phyloP scores from a whole-genome alignment of 2,113 vertebrate species.

The Centropristis striata region DNA sequence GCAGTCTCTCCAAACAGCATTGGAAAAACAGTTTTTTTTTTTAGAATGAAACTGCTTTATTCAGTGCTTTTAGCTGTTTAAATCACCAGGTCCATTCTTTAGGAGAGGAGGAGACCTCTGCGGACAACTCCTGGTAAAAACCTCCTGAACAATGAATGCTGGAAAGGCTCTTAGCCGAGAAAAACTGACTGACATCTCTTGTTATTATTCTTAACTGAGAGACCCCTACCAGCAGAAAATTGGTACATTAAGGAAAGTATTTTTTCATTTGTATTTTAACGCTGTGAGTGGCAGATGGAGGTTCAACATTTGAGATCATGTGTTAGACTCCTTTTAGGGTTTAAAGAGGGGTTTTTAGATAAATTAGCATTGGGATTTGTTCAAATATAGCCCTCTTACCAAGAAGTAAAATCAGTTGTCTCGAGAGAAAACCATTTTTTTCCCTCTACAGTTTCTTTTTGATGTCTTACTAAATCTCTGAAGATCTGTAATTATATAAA shows the following conservation, averaged over 20 bases:
- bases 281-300: not conserved
- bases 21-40: too few species aligned
- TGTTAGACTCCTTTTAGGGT: not conserved
- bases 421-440: not conserved
- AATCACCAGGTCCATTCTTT: too few species aligned
- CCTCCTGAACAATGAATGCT: too few species aligned
- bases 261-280: not conserved
- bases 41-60: too few species aligned
- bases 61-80: too few species aligned
- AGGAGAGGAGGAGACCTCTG: too few species aligned
- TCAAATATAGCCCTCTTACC: not conserved
- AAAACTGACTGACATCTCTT: too few species aligned
- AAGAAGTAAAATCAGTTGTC: not conserved
- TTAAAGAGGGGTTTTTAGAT: not conserved
- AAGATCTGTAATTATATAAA: not conserved
- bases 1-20: not conserved
- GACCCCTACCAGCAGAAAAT: too few species aligned
- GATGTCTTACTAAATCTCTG: not conserved
- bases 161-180: too few species aligned
- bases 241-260: not conserved
- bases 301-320: not conserved
- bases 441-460: not conserved
- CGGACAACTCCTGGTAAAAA: too few species aligned
- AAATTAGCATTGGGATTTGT: not conserved
- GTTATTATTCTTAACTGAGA: too few species aligned